Evolutionary conservation across 2,888 invertebrate genomes (phyloP).

Genomic region (Portevinia maculata): DNA sequence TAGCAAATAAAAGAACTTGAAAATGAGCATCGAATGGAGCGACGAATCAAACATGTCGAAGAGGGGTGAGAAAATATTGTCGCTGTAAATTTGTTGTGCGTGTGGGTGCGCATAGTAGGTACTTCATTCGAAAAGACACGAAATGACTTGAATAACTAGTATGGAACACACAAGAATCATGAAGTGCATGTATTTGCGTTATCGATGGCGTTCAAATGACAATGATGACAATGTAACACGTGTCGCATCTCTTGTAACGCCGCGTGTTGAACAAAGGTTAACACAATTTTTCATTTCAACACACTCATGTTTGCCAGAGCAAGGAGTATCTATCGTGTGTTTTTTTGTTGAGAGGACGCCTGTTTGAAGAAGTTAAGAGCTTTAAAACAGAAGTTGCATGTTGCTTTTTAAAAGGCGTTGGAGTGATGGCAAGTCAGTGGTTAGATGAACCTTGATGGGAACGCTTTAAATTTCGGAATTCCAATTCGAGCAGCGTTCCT

Average conservation of each 20-base stretch:
- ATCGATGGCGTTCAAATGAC: slow-evolving; percentile 70
- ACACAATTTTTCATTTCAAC: slow-evolving; percentile 71
- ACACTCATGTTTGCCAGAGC: slow-evolving; percentile 24
- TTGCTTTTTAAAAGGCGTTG: slow-evolving; percentile 6
- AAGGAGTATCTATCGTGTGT: neutral
- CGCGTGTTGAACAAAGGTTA: slow-evolving; percentile 72
- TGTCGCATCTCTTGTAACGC: slow-evolving; percentile 71
- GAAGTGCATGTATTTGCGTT: slow-evolving; percentile 60
- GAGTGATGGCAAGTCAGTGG: slow-evolving; percentile 1
- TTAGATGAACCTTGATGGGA: too few relatives aligned
- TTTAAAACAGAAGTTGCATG: slow-evolving; percentile 6
- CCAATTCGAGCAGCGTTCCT: too few relatives aligned
- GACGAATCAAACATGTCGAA: slow-evolving; percentile 10
- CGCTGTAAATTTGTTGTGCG: slow-evolving; percentile 22
- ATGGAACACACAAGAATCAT: slow-evolving; percentile 25
- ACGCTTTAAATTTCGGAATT: too few relatives aligned
- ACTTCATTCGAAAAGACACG: slow-evolving; percentile 49
- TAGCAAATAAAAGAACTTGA: slow-evolving; percentile 29
- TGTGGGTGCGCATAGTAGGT: slow-evolving; percentile 39
- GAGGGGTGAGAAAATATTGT: slow-evolving; percentile 55
- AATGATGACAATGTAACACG: slow-evolving; percentile 73
- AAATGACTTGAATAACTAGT: neutral
- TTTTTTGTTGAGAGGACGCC: slow-evolving; percentile 4
- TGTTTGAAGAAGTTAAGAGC: slow-evolving; percentile 28
- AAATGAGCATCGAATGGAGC: slow-evolving; percentile 61